These are phyloP conservation scores for Artemia franciscana DNA, from an alignment of 1,140 invertebrate genomes.

Conservation along the genomic window DNA sequence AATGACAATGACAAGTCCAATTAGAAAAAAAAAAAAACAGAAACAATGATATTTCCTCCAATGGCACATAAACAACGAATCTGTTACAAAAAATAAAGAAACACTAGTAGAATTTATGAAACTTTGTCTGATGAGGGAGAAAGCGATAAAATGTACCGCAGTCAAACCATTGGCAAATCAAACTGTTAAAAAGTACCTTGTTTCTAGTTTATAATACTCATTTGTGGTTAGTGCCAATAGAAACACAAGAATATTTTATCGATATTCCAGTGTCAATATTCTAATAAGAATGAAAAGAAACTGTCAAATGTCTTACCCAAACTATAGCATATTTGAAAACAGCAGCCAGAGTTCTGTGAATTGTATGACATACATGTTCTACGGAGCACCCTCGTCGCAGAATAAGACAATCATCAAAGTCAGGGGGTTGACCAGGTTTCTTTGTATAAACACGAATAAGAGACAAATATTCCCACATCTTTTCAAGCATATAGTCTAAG, in stretches of 20 bases:
- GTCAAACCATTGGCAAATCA: not conserved
- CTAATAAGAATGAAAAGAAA: constrained; percentile 8
- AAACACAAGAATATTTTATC: not conserved
- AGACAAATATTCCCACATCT: constrained; percentile 77
- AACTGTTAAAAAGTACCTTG: not conserved
- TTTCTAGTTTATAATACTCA: constrained; percentile 3
- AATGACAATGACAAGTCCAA: too few relatives aligned
- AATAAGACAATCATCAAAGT: constrained; percentile 85
- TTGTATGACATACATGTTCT: constrained; percentile 89
- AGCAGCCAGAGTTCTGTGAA: constrained; percentile 73
- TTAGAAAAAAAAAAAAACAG: too few relatives aligned
- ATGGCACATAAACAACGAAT: too few relatives aligned
- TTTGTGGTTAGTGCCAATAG: constrained; percentile 1
- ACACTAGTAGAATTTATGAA: too few relatives aligned
- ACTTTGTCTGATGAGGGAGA: constrained; percentile 13
- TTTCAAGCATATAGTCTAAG: constrained; percentile 79
- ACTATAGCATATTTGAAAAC: constrained; percentile 93
- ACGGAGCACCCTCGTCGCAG: constrained; percentile 65
- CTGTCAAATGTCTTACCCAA: constrained; percentile 37
- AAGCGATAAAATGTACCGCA: constrained; percentile 5
- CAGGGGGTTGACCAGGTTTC: constrained; percentile 85
- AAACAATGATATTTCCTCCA: too few relatives aligned
- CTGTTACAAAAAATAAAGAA: too few relatives aligned
- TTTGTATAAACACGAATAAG: constrained; percentile 95
- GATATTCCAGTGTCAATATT: constrained; percentile 3